Evolutionary conservation across 1,140 invertebrate genomes (phyloP), one percentile per base, ranked within the genome.

Genomic region (Drosophila teissieri): DNA sequence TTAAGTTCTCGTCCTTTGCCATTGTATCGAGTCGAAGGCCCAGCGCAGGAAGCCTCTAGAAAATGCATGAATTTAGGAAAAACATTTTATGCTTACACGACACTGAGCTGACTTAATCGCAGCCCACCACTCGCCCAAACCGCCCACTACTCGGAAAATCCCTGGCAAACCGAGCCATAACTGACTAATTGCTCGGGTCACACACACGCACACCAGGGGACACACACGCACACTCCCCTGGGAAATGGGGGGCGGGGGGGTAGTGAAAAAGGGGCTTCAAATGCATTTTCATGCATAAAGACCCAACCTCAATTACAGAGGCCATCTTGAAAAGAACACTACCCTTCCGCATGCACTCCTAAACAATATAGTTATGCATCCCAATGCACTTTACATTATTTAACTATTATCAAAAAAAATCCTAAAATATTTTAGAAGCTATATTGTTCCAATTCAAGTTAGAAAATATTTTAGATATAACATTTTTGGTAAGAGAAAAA

Each of bases 161-260:
- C 34, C 22, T 36, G 40, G 27, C 10, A 46, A 53, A 67, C 65
- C 80, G 55, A 82, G 83, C 79, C 75, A 86, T 88, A 83, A 82
- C 82, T 82, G 83, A 86, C 82, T 86, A 86, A 86, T 86, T 86
- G 82, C 83, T 88, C 49, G 65, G 77, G 76, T 76, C 48, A 31
- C 77, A 82, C 75, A 75, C 42, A 64, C 12, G 44, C 42, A 31
- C 53, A 63, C 49, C 11, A n/a, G 17, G 17, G 48, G 22, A 64
- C 62, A 64, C 62, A 46, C 63, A 70, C 63, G 67, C 67, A 56
- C 51, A 46, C 5, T 56, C 52, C 46, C 36, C 3, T 3, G 46
- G 5, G 27, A 64, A 67, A 42, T 0, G 2, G 60, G 17, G 42
- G 27, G n/a, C 1, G 27, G 6, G 27, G 27, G 7, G 27, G 27